A percentile compares a stretch with the other conserved stretches of the same genome.
phyloP scores from a whole-genome alignment of 2,797 vertebrate genomes.

The Rhadinocentrus ornatus region DNA sequence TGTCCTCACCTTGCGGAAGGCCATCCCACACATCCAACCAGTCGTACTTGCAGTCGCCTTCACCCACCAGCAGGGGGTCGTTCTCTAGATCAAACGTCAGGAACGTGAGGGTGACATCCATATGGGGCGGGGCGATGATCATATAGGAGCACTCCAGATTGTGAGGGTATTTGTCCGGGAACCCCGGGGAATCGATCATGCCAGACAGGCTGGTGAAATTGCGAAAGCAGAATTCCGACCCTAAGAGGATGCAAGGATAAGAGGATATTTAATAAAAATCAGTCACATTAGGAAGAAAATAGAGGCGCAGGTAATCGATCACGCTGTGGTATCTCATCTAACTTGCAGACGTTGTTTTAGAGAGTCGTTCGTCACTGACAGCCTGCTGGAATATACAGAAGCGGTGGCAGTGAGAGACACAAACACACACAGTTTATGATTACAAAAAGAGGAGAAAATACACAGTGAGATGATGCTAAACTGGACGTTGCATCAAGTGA shows the following conservation, averaged over 20 bases:
- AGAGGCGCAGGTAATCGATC: constrained; percentile 57
- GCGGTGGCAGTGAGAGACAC: constrained; percentile 9
- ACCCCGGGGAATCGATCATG: constrained; percentile 94
- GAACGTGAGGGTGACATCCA: constrained; percentile 94
- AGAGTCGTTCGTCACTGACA: constrained; percentile 66
- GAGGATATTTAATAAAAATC: constrained; percentile 43
- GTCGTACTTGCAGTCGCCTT: constrained; percentile 98
- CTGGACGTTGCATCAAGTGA: constrained; percentile 8
- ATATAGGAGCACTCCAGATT: constrained; percentile 96
- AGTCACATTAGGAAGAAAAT: constrained; percentile 35
- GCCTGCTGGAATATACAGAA: constrained; percentile 26
- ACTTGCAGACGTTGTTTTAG: constrained; percentile 66
- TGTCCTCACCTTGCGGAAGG: constrained; percentile 87
- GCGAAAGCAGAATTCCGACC: constrained; percentile 95
- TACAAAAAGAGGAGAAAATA: constrained; percentile 32
- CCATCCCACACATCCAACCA: constrained; percentile 99
- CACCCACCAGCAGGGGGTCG: constrained; percentile 92
- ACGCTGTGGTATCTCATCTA: constrained; percentile 59
- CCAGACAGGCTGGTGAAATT: constrained; percentile 93
- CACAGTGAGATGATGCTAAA: constrained; percentile 33
- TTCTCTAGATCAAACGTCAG: constrained; percentile 96
- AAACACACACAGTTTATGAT: constrained; percentile 30
- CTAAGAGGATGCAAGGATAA: constrained; percentile 71
- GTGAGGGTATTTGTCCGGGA: constrained; percentile 97
- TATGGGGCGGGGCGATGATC: constrained; percentile 92